A percentile compares a stretch with the other conserved stretches of the same genome.
Conservation (phyloP, 2,797 vertebrate species). For the Sebastes ruberrimus region DNA sequence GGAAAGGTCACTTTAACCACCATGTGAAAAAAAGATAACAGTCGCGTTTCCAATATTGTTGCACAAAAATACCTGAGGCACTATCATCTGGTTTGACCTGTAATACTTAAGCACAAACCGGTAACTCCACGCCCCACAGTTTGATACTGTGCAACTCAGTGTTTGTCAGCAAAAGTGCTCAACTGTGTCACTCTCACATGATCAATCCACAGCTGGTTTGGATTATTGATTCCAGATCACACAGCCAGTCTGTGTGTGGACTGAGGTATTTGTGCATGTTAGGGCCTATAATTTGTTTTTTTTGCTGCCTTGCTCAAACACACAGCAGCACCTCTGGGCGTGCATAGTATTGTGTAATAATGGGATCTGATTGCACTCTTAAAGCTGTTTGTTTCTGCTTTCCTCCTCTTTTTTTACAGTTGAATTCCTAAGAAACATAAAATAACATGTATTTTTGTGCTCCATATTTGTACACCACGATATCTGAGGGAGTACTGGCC, state of each 20-base stretch:
- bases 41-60: conserved; percentile 1
- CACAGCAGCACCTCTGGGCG: conserved; percentile 32
- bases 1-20: neutral
- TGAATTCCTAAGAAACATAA: conserved; percentile 33
- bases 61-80: conserved; percentile 34
- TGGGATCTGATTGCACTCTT: conserved; percentile 27
- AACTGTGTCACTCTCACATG: conserved; percentile 1
- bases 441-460: too few species aligned
- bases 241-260: neutral
- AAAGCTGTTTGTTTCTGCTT: conserved; percentile 9
- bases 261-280: neutral
- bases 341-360: conserved; percentile 44
- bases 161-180: conserved; percentile 1
- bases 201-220: neutral
- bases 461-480: too few species aligned
- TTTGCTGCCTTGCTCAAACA: conserved; percentile 4
- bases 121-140: conserved; percentile 63
- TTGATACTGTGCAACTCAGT: conserved; percentile 9
- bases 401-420: neutral
- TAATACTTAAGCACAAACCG: conserved; percentile 60
- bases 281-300: neutral
- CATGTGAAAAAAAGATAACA: neutral
- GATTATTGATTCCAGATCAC: conserved; percentile 5
- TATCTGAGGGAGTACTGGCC: too few species aligned
- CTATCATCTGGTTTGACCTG: conserved; percentile 67